phyloP scores from a whole-genome alignment of 2,797 vertebrate genomes.

The Mareca penelope region DNA sequence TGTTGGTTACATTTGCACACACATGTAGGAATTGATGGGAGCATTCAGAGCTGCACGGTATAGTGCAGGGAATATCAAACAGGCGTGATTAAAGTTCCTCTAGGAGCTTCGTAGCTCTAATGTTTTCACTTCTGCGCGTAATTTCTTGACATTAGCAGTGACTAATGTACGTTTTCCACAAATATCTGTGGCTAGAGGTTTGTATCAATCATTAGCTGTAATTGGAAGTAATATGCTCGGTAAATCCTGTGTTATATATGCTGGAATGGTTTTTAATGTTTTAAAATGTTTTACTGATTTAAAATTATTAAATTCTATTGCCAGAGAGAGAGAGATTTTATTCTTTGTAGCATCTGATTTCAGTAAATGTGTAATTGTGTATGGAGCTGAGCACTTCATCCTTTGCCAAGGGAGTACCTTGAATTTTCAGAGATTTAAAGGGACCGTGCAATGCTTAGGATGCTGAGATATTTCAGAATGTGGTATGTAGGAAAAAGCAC shows the following conservation, averaged over 20 bases:
- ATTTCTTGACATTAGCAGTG: background rate
- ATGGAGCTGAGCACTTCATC: background rate
- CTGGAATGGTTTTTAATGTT: conserved; percentile 23
- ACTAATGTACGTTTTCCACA: background rate
- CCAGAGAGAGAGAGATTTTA: background rate
- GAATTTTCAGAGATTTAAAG: background rate
- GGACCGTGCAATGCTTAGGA: background rate
- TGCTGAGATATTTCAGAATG: background rate
- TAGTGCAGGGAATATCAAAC: background rate
- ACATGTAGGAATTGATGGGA: background rate
- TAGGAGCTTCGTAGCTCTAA: background rate
- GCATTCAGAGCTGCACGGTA: background rate
- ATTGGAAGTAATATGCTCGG: background rate
- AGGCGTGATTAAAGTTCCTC: background rate
- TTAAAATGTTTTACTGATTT: conserved; percentile 27
- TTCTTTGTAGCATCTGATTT: conserved; percentile 6
- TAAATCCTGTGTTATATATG: background rate
- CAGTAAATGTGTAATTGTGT: background rate
- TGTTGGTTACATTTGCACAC: fast-evolving
- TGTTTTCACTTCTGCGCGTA: background rate
- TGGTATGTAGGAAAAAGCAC: fast-evolving
- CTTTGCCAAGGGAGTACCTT: background rate
- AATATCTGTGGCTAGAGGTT: background rate
- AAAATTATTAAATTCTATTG: background rate
- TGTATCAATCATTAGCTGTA: background rate